Evolutionary conservation across 1,140 invertebrate species (phyloP).

Genomic region (Caerostris darwini): DNA sequence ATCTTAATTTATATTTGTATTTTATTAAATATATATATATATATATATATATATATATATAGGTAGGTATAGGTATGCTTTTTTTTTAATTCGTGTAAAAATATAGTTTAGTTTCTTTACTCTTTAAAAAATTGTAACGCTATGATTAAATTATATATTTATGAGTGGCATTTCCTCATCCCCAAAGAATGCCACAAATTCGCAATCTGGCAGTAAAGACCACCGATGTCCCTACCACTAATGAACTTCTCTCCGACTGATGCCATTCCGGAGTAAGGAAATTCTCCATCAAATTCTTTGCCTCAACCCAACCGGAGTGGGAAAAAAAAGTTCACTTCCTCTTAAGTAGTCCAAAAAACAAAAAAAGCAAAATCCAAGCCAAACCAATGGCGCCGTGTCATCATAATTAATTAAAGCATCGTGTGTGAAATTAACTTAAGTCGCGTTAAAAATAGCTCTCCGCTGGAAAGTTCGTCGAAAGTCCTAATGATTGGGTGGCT

Average conservation of each 20-base stretch:
- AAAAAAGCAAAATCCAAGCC: neutral
- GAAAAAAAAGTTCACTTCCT: neutral
- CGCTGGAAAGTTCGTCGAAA: slow-evolving; percentile 48
- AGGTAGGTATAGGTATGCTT: no score
- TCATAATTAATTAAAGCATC: slow-evolving; percentile 63
- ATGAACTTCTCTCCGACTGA: neutral
- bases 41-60: no score
- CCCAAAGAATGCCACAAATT: slow-evolving; percentile 15
- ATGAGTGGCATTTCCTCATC: neutral
- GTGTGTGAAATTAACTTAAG: slow-evolving; percentile 58
- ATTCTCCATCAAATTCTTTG: neutral
- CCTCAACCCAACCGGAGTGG: neutral
- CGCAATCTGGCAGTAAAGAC: neutral
- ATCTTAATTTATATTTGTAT: no score
- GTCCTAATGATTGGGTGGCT: slow-evolving; percentile 32
- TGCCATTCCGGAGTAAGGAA: neutral
- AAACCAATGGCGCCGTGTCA: slow-evolving; percentile 41
- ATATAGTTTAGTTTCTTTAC: no score
- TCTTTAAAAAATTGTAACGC: no score
- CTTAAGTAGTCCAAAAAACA: slow-evolving; percentile 41
- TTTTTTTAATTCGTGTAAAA: no score
- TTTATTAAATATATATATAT: no score
- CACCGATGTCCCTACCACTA: neutral
- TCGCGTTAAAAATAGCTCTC: slow-evolving; percentile 58
- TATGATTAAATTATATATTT: neutral